Evolutionary conservation across 1,140 invertebrate species (phyloP), one percentile per base, ranked within the genome.

Genomic region (Drosophila leontia): DNA sequence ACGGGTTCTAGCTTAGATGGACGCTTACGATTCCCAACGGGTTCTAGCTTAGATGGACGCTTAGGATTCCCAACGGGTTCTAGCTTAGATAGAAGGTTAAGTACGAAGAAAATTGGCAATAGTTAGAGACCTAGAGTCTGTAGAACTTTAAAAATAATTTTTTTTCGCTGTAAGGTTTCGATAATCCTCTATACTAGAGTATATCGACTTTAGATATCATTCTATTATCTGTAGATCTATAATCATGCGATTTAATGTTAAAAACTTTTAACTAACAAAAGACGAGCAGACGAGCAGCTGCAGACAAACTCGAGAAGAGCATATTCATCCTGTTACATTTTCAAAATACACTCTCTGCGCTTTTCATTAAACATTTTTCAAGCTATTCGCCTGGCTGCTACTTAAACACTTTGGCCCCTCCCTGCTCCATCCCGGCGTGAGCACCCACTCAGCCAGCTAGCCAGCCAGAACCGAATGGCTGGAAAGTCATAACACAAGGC

Each of bases 281-380:
- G 3, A 26, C 3, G 11, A n/a, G 15, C 15, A 11, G 3, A 26
- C 3, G 11, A n/a, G 15, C 15, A 11, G 4, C n/a, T 11, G 5
- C 48, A 51, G 15, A 51, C 23, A 55, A 55, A 2, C 7, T 12
- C 2, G 2, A n/a, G 5, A 37, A 13, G 1, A 37, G 34, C 34
- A 53, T 13, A 23, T 53, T 44, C 48, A 37, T 47, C 48, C 48
- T 32, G 62, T 56, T 56, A 39, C 48, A 34, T n/a, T 55, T 53
- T 56, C 13, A 75, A 63, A 63, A 69, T 29, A 74, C 70, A 58
- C 63, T 69, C 50, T 75, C 51, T 23, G 75, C 83, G 65, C 83
- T 80, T 86, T 86, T 80, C 80, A 86, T 87, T 86, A 80, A 87
- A 78, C 63, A 88, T 61, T 71, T 82, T 82, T 70, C 63, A 62